Evolutionary conservation across 1,140 invertebrate genomes (phyloP).

Genomic region (Cyphomyrmex costatus): DNA sequence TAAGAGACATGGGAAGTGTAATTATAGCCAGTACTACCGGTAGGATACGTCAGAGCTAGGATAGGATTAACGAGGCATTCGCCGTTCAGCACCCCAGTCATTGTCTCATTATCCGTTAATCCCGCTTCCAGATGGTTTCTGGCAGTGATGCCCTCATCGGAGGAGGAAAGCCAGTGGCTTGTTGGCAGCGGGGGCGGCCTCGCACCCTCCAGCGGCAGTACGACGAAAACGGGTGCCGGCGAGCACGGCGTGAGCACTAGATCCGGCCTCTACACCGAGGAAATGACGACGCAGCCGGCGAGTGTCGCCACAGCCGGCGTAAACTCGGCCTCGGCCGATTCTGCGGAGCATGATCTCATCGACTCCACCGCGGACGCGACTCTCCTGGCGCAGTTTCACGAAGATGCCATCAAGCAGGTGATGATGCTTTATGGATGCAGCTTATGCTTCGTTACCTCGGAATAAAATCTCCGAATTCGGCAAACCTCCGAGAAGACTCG

Average conservation of each 20-base stretch:
- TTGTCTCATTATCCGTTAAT: conserved; percentile 23
- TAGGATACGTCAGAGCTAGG: conserved; percentile 1
- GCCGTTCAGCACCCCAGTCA: not conserved
- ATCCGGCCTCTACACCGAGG: conserved; percentile 80
- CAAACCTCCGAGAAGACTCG: not conserved
- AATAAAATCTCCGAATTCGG: not conserved
- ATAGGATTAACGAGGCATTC: conserved; percentile 2
- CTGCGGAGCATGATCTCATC: conserved; percentile 83
- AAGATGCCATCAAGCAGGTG: conserved; percentile 91
- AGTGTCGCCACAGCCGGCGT: conserved; percentile 74
- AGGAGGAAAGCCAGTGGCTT: conserved; percentile 85
- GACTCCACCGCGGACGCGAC: conserved; percentile 86
- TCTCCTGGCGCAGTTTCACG: conserved; percentile 91
- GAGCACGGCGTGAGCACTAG: conserved; percentile 73
- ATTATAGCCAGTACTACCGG: conserved; percentile 19
- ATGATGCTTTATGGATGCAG: too few relatives aligned
- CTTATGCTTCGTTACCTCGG: not conserved
- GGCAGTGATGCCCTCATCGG: conserved; percentile 84
- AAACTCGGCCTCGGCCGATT: conserved; percentile 81
- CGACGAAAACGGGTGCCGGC: conserved; percentile 65
- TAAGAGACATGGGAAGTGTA: not conserved
- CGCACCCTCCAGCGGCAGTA: conserved; percentile 72
- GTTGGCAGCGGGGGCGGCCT: conserved; percentile 82
- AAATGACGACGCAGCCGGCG: conserved; percentile 79
- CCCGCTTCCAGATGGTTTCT: conserved; percentile 80